These are phyloP conservation scores for Drosophila sproati DNA, from an alignment of 1,140 invertebrate species.

Conservation along the genomic window DNA sequence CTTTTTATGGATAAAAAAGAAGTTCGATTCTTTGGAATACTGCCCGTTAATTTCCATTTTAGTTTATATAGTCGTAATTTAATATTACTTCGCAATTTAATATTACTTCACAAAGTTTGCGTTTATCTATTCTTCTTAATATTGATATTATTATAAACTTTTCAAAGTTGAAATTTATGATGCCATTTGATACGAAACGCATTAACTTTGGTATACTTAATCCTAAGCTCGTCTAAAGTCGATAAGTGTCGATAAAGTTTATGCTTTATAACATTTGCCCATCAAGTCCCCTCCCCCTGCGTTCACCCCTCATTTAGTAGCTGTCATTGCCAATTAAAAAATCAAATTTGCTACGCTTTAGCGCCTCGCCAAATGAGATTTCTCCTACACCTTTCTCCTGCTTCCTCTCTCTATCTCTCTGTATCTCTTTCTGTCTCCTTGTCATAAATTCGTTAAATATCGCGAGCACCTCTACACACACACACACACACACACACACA, in stretches of 20 bases:
- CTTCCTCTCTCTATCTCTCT: not conserved
- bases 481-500: not conserved
- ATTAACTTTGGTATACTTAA: not conserved
- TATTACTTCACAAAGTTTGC: too few relatives aligned
- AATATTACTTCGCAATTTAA: too few relatives aligned
- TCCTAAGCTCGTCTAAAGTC: not conserved
- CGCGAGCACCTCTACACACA: conserved; percentile 25
- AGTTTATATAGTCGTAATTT: too few relatives aligned
- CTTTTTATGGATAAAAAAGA: too few relatives aligned
- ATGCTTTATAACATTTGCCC: conserved; percentile 1
- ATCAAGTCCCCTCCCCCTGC: not conserved
- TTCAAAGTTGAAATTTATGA: not conserved
- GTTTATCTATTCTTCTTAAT: not conserved
- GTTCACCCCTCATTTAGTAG: conserved; percentile 15
- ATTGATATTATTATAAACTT: not conserved
- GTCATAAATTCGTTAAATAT: conserved; percentile 79
- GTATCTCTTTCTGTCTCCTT: not conserved
- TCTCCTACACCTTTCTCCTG: not conserved
- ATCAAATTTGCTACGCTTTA: conserved; percentile 71
- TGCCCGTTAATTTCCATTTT: too few relatives aligned
- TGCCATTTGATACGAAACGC: not conserved
- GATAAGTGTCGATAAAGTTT: conserved; percentile 20
- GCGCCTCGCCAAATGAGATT: conserved; percentile 71
- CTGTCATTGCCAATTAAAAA: conserved; percentile 73
- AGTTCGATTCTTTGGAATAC: too few relatives aligned